Evolutionary conservation across 2,113 vertebrate species (phyloP).

Genomic region (Psilopsiagon aymara): DNA sequence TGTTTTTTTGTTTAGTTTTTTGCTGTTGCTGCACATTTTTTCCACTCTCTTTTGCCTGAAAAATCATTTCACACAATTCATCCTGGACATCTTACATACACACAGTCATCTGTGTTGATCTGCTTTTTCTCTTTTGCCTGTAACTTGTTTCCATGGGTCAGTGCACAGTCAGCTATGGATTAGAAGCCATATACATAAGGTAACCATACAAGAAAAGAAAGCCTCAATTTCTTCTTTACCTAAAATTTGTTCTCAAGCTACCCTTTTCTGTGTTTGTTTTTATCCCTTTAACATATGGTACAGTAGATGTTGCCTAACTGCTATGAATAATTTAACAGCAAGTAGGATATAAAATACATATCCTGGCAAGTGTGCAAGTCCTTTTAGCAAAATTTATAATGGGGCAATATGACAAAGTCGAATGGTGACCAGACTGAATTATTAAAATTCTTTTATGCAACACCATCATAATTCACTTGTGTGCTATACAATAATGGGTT

Average conservation of each 20-base stretch:
- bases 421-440: neutral
- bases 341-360: neutral
- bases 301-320: neutral
- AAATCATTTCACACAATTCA: neutral
- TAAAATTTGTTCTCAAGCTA: neutral
- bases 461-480: neutral
- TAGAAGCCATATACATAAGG: neutral
- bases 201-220: fast-evolving
- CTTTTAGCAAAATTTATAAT: neutral
- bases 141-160: neutral
- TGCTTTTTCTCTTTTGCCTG: neutral
- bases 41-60: neutral
- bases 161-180: neutral
- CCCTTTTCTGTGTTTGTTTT: neutral
- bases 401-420: neutral
- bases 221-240: neutral
- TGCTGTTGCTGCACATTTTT: neutral
- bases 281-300: neutral
- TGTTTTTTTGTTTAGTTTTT: neutral
- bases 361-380: neutral
- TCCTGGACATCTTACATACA: neutral
- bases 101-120: neutral
- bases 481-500: neutral
- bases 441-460: neutral
- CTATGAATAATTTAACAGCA: neutral